Evolutionary conservation across 2,113 vertebrate species (phyloP).

Genomic region (Naja naja): DNA sequence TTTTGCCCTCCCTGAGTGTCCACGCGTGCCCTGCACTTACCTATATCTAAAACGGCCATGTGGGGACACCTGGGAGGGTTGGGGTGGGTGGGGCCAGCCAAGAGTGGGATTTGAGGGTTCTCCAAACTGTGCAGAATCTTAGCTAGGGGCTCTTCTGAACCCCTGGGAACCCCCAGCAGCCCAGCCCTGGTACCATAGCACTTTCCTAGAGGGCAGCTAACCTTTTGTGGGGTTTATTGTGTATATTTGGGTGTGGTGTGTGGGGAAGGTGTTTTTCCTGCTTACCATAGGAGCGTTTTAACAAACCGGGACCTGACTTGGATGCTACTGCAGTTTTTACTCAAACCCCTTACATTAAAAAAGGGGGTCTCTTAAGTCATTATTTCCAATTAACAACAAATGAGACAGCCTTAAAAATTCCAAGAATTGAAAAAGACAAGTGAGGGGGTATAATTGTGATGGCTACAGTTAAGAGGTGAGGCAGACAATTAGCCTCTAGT

Average conservation of each 20-base stretch:
- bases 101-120: no score
- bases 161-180: no score
- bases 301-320: not conserved
- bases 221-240: not conserved
- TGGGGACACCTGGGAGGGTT: no score
- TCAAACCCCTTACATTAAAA: not conserved
- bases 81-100: no score
- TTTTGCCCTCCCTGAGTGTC: no score
- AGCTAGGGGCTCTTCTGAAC: no score
- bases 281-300: not conserved
- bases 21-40: no score
- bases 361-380: not conserved
- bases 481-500: not conserved
- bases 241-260: not conserved
- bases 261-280: not conserved
- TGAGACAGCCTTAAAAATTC: not conserved
- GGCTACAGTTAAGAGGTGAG: not conserved
- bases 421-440: not conserved
- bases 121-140: no score
- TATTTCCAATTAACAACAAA: not conserved
- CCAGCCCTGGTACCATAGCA: no score
- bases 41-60: no score
- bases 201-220: no score
- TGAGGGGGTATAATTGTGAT: not conserved
- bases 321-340: not conserved